Evolutionary conservation across 1,140 invertebrate species (phyloP).

Genomic region (Cecropterus lyciades): DNA sequence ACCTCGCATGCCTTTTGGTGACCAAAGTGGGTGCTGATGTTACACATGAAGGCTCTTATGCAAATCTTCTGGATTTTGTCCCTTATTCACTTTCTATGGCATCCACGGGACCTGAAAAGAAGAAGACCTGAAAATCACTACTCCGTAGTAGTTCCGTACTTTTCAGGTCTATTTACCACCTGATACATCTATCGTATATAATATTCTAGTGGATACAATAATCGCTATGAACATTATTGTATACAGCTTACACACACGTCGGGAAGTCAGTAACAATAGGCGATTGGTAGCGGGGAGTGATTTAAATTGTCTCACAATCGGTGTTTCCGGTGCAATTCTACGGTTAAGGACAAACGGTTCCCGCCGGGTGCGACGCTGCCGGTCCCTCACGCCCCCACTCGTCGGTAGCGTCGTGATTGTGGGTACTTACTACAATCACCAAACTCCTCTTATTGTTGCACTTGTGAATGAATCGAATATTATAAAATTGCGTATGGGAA

Average conservation of each 20-base stretch:
- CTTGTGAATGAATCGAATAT: slow-evolving; percentile 8
- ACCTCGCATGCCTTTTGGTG: too few relatives aligned
- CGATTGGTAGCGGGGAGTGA: slow-evolving; percentile 60
- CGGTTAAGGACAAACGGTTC: slow-evolving; percentile 53
- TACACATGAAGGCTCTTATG: too few relatives aligned
- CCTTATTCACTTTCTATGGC: too few relatives aligned
- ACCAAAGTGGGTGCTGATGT: too few relatives aligned
- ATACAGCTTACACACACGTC: slow-evolving; percentile 28
- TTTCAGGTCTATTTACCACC: too few relatives aligned
- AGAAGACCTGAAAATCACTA: too few relatives aligned
- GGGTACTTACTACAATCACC: slow-evolving; percentile 29
- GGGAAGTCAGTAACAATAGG: slow-evolving; percentile 68
- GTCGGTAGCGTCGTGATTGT: slow-evolving; percentile 29
- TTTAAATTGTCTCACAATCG: slow-evolving; percentile 80
- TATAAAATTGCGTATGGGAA: slow-evolving; percentile 4
- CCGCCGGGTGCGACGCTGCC: slow-evolving; percentile 33
- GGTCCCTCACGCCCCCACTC: slow-evolving; percentile 38
- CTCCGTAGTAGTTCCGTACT: too few relatives aligned
- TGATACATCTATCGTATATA: too few relatives aligned
- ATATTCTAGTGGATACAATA: background rate
- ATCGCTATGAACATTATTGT: background rate
- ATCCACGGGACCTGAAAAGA: too few relatives aligned
- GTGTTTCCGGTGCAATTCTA: slow-evolving; percentile 59
- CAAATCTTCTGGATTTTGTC: too few relatives aligned
- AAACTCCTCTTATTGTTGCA: slow-evolving; percentile 42